These are phyloP conservation scores for Nasonia longicornis DNA, from an alignment of 1,140 invertebrate species.

Conservation along the genomic window DNA sequence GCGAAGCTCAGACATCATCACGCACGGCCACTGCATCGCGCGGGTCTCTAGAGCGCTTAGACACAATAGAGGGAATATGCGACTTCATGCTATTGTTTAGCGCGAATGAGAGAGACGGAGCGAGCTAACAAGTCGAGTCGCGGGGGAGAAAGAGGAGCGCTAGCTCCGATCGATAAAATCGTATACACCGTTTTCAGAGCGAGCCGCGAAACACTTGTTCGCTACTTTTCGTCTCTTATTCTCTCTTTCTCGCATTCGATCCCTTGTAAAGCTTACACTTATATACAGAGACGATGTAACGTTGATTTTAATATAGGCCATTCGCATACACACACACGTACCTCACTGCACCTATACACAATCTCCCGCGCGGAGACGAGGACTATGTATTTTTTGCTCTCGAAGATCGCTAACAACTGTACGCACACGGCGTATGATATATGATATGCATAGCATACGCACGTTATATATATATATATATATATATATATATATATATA, in stretches of 20 bases:
- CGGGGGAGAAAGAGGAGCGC: background rate
- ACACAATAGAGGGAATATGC: background rate
- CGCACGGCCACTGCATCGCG: background rate
- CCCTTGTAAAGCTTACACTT: background rate
- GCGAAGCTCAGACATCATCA: background rate
- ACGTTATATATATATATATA: no score
- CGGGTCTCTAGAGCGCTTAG: background rate
- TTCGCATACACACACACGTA: background rate
- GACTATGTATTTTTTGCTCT: background rate
- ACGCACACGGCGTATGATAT: background rate
- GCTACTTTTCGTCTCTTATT: background rate
- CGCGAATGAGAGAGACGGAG: background rate
- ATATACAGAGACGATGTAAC: background rate
- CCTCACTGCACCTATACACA: background rate
- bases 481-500: no score
- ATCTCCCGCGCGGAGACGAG: background rate
- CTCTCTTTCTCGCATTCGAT: background rate
- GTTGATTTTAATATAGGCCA: background rate
- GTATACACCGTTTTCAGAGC: background rate
- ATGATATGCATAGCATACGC: background rate
- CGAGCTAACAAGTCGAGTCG: background rate
- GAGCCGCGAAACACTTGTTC: background rate
- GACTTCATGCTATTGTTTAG: background rate
- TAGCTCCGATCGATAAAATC: background rate
- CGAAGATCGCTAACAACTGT: background rate